phyloP scores from a whole-genome alignment of 2,888 invertebrate genomes.

The Pandemis heparana region DNA sequence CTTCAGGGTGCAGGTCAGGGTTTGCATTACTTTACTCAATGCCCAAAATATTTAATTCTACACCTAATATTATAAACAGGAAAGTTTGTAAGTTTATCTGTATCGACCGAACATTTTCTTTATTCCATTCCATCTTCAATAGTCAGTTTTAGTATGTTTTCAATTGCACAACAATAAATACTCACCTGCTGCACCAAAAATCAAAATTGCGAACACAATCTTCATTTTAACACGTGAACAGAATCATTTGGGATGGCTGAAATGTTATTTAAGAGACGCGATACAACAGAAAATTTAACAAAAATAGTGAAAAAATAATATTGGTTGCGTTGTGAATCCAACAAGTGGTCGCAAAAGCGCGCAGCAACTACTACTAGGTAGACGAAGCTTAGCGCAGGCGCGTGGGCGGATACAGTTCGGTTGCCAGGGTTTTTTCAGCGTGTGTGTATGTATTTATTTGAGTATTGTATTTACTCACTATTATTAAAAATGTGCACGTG shows the following conservation, averaged over 20 bases:
- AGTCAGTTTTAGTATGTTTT: neutral
- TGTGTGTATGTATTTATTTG: neutral
- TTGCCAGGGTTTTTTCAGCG: slow-evolving; percentile 44
- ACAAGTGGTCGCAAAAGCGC: slow-evolving; percentile 67
- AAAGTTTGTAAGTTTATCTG: too few relatives aligned
- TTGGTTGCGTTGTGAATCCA: slow-evolving; percentile 1
- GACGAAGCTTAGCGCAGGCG: slow-evolving; percentile 51
- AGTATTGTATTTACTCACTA: neutral
- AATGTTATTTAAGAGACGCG: neutral
- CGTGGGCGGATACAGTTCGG: slow-evolving; percentile 56
- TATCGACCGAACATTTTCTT: too few relatives aligned
- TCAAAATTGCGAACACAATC: slow-evolving; percentile 55
- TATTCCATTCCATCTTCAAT: too few relatives aligned
- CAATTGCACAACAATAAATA: slow-evolving; percentile 6
- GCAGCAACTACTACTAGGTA: slow-evolving; percentile 65
- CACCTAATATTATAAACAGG: too few relatives aligned
- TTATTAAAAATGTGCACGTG: neutral
- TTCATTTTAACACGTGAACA: slow-evolving; percentile 60
- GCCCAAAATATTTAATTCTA: too few relatives aligned
- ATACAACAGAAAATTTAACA: neutral
- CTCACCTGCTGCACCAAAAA: slow-evolving; percentile 65
- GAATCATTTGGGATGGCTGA: slow-evolving; percentile 25
- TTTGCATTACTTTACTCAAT: too few relatives aligned
- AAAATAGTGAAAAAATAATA: neutral
- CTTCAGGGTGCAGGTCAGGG: too few relatives aligned